Base-by-base conservation (phyloP, 2,888 invertebrate species). In the Archips crataeganus region DNA sequence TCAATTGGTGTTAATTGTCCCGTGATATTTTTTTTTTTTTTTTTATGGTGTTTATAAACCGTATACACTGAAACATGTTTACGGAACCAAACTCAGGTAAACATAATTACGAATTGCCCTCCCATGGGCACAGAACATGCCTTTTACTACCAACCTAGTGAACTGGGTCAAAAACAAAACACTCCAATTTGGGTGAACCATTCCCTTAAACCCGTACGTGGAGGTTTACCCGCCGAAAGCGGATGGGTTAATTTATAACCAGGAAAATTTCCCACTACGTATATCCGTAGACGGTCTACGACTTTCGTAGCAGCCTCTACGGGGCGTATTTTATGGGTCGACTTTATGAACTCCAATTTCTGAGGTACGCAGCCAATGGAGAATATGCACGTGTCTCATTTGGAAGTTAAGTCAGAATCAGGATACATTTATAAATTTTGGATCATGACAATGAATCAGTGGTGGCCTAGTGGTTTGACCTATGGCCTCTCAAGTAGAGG, bases 181-280 rank as follows among this genome's bases (percentile, higher is more conserved):
- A 62, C 63, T 49, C 47, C 49, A 65, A 71, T 71, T 65, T 71
- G 36, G 59, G 64, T 60, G 65, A 42, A 39, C 39, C 71, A 45
- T 49, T 63, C 36, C 59, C 64, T 64, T 51, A 68, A 49, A 54
- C 51, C 36, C 60, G 15, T 47, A 59, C 34, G 71, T 75, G 69
- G 49, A 61, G 75, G 73, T 75, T 77, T 77, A 80, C 75, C 79
- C 79, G 75, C 74, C 73, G 77, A 78, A 77, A 75, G 75, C 75
- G 75, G 79, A 80, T 78, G 78, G 80, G 72, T 77, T 80, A 79
- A 81, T 81, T 80, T 81, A 81, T 80, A 79, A 80, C 76, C 69
- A 69, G 69, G 54, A 57, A 63, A 51, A 36, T 36, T 62, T 45
- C 39, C 45, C 63, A 34, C 72, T 73, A 73, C 74, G 66, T 45